Conservation (phyloP, 2,888 invertebrate species). For the Oscheius sp. region DNA sequence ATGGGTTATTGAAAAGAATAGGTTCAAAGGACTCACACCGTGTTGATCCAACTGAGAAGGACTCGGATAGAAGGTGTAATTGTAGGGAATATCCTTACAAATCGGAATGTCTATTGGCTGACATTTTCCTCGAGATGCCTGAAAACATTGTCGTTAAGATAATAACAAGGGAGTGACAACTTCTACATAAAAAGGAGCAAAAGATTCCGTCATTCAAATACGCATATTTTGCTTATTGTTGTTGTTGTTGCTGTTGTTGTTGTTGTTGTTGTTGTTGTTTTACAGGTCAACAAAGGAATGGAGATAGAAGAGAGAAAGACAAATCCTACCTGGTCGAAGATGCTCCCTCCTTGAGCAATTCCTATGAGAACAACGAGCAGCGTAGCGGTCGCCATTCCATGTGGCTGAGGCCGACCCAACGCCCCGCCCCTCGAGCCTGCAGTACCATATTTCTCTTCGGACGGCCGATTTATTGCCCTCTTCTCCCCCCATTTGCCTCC, state of each 20-base stretch:
- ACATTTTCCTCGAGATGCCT: constrained; percentile 61
- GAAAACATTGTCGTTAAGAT: constrained; percentile 33
- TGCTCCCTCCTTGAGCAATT: constrained; percentile 15
- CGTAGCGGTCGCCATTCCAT: constrained; percentile 12
- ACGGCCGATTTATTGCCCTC: constrained; percentile 29
- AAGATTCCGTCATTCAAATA: too few species aligned
- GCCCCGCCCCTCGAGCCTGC: too few species aligned
- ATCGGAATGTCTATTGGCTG: constrained; percentile 61
- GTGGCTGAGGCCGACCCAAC: constrained; percentile 11
- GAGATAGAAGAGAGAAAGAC: neutral
- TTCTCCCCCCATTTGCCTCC: constrained; percentile 30
- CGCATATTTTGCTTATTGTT: neutral
- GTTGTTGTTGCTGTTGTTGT: too few species aligned
- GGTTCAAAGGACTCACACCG: constrained; percentile 46
- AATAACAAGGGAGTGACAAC: neutral
- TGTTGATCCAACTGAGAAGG: constrained; percentile 54
- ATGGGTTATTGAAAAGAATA: neutral
- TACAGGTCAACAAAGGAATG: too few species aligned
- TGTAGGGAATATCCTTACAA: constrained; percentile 62
- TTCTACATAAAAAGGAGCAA: neutral
- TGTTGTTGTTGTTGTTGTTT: too few species aligned
- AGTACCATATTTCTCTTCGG: constrained; percentile 27
- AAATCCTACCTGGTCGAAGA: constrained; percentile 4
- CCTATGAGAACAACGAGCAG: constrained; percentile 15
- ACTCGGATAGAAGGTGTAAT: constrained; percentile 51